These are phyloP conservation scores for Epinephelus awoara DNA, from an alignment of 2,797 vertebrate species.

Conservation along the genomic window DNA sequence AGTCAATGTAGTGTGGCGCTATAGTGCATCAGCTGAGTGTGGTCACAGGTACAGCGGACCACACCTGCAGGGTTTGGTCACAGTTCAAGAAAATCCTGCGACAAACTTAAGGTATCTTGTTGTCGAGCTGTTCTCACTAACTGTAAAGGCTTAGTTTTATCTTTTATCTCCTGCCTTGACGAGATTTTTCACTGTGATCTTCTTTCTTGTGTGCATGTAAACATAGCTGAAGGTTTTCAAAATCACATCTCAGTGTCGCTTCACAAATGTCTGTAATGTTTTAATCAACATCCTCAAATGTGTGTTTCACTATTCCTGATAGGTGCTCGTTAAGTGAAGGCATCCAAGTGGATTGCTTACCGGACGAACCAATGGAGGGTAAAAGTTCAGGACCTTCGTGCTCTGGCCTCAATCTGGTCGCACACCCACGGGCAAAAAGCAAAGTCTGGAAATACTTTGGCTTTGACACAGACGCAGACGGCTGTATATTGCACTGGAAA, in stretches of 20 bases:
- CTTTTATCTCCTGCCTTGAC: background rate
- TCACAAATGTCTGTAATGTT: slow-evolving; percentile 33
- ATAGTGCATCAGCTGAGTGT: no score
- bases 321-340: slow-evolving; percentile 89
- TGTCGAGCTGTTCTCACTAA: no score
- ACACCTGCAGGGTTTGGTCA: no score
- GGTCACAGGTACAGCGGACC: no score
- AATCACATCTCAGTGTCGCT: background rate
- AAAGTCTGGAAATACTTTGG: slow-evolving; percentile 96
- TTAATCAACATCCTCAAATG: slow-evolving; percentile 73
- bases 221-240: background rate
- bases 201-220: background rate
- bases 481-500: slow-evolving; percentile 93
- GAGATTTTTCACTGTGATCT: background rate
- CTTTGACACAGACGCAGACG: slow-evolving; percentile 92
- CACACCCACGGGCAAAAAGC: slow-evolving; percentile 93
- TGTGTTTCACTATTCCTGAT: slow-evolving; percentile 90
- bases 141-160: no score
- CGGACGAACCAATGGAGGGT: slow-evolving; percentile 88
- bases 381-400: slow-evolving; percentile 86
- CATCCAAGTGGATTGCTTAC: slow-evolving; percentile 78
- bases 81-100: no score
- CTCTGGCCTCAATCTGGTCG: slow-evolving; percentile 91
- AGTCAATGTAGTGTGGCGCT: no score
- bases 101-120: no score